A percentile compares a stretch with the other conserved stretches of the same genome.
phyloP scores from a whole-genome alignment of 2,888 invertebrate genomes.

The Dascillus cervinus region DNA sequence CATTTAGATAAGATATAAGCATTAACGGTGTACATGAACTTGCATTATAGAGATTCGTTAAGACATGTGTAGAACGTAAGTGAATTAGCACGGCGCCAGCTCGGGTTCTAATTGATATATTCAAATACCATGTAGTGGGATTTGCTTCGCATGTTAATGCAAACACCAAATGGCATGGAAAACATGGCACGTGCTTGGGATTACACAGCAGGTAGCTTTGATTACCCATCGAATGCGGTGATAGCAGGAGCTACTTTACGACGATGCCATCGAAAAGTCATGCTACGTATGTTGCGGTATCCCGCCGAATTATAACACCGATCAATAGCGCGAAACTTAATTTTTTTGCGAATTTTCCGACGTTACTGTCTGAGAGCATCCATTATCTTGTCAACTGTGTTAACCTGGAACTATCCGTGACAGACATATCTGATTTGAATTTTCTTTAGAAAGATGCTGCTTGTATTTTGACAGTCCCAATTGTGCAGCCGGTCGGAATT shows the following conservation, averaged over 20 bases:
- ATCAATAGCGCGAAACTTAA: neutral
- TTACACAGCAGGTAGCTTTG: slow-evolving; percentile 19
- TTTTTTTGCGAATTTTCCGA: neutral
- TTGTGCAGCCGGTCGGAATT: slow-evolving; percentile 18
- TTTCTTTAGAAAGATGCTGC: slow-evolving; percentile 7
- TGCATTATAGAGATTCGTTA: slow-evolving; percentile 23
- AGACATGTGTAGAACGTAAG: slow-evolving; percentile 25
- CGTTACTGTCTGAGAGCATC: too few relatives aligned
- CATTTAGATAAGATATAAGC: too few relatives aligned
- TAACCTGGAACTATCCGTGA: slow-evolving; percentile 5
- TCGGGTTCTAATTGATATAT: slow-evolving; percentile 27
- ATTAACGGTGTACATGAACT: slow-evolving; percentile 18
- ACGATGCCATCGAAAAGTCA: slow-evolving; percentile 11
- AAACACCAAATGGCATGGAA: slow-evolving; percentile 23
- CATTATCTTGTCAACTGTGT: slow-evolving; percentile 2
- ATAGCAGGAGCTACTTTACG: slow-evolving; percentile 16
- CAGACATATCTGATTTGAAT: slow-evolving; percentile 9
- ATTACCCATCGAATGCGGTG: slow-evolving; percentile 15
- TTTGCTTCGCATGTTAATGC: slow-evolving; percentile 24
- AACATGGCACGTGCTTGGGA: slow-evolving; percentile 20
- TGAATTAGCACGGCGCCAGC: slow-evolving; percentile 24
- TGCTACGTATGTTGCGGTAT: slow-evolving; percentile 1
- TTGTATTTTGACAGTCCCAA: slow-evolving; percentile 7
- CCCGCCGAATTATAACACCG: neutral
- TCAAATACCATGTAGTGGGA: slow-evolving; percentile 26